Conservation (phyloP, 2,888 invertebrate genomes). For the Hymenopus coronatus region DNA sequence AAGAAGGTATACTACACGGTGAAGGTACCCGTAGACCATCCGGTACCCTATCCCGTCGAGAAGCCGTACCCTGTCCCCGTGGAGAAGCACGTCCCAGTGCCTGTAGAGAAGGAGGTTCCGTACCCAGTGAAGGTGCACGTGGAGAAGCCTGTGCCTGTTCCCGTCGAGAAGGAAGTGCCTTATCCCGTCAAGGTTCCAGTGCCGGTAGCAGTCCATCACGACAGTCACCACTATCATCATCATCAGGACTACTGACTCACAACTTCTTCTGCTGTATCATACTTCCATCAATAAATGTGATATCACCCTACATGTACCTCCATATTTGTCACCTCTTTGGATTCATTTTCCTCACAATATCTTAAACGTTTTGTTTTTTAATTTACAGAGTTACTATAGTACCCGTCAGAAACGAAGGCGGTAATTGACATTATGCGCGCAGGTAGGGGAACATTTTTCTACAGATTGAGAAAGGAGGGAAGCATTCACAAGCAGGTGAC, state of each 20-base stretch:
- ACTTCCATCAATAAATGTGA: neutral
- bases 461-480: no score
- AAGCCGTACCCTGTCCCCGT: slow-evolving; percentile 38
- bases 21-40: slow-evolving; percentile 54
- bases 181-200: slow-evolving; percentile 67
- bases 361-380: no score
- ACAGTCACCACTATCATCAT: slow-evolving; percentile 40
- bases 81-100: slow-evolving; percentile 46
- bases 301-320: neutral
- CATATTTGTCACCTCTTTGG: no score
- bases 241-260: neutral
- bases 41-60: slow-evolving; percentile 32
- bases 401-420: no score
- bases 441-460: no score
- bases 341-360: no score
- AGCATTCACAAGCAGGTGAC: no score
- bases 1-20: slow-evolving; percentile 47
- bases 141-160: slow-evolving; percentile 52
- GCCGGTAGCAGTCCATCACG: slow-evolving; percentile 62
- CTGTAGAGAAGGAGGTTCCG: slow-evolving; percentile 58
- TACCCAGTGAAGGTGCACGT: slow-evolving; percentile 68
- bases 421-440: no score
- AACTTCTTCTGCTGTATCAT: neutral
- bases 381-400: no score
- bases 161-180: slow-evolving; percentile 50